phyloP scores from a whole-genome alignment of 2,797 vertebrate species.

The Gymnothorax javanicus region DNA sequence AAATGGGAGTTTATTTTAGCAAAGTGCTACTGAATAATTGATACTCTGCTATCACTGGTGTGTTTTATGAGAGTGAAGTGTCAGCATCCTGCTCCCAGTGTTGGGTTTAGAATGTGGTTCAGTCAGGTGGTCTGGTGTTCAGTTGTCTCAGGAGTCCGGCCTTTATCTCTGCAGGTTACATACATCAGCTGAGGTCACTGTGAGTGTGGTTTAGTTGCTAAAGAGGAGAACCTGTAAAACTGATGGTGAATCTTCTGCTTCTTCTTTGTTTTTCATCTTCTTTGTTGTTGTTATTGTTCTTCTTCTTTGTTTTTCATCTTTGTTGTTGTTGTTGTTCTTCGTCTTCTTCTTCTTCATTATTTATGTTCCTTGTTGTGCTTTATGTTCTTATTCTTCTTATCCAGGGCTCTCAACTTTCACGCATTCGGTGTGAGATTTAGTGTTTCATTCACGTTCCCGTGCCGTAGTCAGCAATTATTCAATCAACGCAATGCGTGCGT shows the following conservation, averaged over 20 bases:
- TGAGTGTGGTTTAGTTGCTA: not conserved
- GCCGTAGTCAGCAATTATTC: too few species aligned
- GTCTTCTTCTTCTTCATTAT: too few species aligned
- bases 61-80: not conserved
- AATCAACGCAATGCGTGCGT: too few species aligned
- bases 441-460: too few species aligned
- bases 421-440: too few species aligned
- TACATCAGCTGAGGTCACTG: not conserved
- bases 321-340: too few species aligned
- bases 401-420: too few species aligned
- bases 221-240: not conserved
- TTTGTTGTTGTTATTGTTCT: too few species aligned
- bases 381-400: too few species aligned
- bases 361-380: too few species aligned
- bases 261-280: too few species aligned
- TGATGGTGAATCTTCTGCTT: not conserved
- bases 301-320: too few species aligned
- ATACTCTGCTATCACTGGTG: not conserved
- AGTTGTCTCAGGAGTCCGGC: not conserved
- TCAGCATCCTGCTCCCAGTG: not conserved
- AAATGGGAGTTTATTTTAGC: conserved; percentile 3
- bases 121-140: not conserved
- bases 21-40: not conserved
- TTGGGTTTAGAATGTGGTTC: not conserved
- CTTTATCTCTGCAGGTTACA: not conserved